Conservation (phyloP, 2,888 invertebrate genomes). For the Pedicia rivosa region DNA sequence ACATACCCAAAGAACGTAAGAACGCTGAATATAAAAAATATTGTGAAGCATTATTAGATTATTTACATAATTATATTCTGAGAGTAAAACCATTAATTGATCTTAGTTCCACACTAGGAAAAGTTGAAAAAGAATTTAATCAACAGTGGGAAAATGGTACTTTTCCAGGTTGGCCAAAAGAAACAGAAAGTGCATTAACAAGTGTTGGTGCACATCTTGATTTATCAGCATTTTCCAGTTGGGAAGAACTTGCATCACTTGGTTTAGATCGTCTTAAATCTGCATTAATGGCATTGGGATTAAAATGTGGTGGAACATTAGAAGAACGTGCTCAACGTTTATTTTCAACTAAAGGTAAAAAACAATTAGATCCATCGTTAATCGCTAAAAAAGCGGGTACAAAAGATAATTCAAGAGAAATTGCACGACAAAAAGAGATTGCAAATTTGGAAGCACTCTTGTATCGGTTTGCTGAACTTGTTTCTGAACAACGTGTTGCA, state of each 20-base stretch:
- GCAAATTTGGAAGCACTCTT: constrained; percentile 79
- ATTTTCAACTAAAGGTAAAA: constrained; percentile 90
- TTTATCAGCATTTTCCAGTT: constrained; percentile 93
- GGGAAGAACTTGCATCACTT: constrained; percentile 92
- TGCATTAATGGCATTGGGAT: constrained; percentile 85
- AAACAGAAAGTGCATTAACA: constrained; percentile 81
- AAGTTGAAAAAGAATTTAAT: constrained; percentile 64
- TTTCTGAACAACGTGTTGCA: constrained; percentile 70
- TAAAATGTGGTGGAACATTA: constrained; percentile 96
- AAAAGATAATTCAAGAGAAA: constrained; percentile 31
- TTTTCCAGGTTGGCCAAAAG: constrained; percentile 96
- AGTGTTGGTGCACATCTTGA: constrained; percentile 95
- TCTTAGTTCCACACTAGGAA: constrained; percentile 60
- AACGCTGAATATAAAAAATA: constrained; percentile 80
- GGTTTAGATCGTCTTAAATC: constrained; percentile 96
- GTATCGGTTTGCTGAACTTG: constrained; percentile 70
- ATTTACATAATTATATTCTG: constrained; percentile 66
- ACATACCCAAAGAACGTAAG: constrained; percentile 82
- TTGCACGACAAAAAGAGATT: constrained; percentile 67
- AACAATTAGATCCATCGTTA: constrained; percentile 77
- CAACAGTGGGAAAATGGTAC: constrained; percentile 75
- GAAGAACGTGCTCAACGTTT: constrained; percentile 94
- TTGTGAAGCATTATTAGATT: constrained; percentile 65
- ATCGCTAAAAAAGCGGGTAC: constrained; percentile 76
- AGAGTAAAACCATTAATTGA: constrained; percentile 79